Evolutionary conservation across 2,113 vertebrate genomes (phyloP).

Genomic region (Tachysurus vachellii): DNA sequence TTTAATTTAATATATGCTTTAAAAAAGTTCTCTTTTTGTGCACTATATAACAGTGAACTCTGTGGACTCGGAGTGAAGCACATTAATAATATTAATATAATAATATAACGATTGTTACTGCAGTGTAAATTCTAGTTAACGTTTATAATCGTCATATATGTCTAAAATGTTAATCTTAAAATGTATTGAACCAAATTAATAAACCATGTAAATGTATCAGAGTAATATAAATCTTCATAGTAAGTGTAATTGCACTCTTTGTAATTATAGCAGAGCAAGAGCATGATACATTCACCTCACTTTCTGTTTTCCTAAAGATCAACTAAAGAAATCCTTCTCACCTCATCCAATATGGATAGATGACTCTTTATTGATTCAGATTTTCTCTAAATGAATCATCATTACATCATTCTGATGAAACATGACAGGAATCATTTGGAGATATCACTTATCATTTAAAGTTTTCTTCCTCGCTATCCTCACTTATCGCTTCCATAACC

Average conservation of each 20-base stretch:
- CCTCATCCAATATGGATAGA: neutral
- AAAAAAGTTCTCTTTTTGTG: neutral
- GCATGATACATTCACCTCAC: neutral
- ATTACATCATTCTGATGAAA: neutral
- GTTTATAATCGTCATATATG: neutral
- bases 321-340: neutral
- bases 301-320: neutral
- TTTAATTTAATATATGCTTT: neutral
- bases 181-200: neutral
- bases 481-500: neutral
- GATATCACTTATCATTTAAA: neutral
- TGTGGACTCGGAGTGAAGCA: neutral
- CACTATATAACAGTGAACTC: neutral
- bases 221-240: neutral
- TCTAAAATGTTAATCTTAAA: neutral
- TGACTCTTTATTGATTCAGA: neutral
- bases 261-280: too few species aligned
- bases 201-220: neutral
- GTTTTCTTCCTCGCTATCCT: neutral
- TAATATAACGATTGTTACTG: neutral
- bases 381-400: neutral
- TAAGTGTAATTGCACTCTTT: neutral
- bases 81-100: neutral
- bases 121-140: too few species aligned
- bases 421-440: neutral